These are phyloP conservation scores for Dinocampus coccinellae DNA, from an alignment of 2,888 invertebrate genomes.

Conservation along the genomic window DNA sequence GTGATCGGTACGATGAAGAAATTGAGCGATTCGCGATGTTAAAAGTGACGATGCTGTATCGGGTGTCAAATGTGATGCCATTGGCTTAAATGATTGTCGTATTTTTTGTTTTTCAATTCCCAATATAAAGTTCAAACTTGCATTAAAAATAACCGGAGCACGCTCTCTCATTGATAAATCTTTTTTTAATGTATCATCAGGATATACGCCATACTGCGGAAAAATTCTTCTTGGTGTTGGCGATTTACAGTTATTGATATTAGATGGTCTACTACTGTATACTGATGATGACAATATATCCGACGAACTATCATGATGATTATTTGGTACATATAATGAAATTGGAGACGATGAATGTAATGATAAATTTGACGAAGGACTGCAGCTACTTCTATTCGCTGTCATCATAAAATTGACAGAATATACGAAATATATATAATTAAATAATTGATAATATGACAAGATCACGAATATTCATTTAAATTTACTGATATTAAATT, in stretches of 20 bases:
- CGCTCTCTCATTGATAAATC: slow-evolving; percentile 78
- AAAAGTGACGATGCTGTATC: slow-evolving; percentile 84
- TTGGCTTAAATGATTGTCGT: slow-evolving; percentile 77
- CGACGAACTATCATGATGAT: slow-evolving; percentile 21
- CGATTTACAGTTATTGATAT: slow-evolving; percentile 51
- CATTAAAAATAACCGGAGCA: slow-evolving; percentile 85
- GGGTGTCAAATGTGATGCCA: slow-evolving; percentile 83
- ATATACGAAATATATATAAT: no score
- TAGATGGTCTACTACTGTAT: not conserved
- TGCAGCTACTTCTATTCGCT: slow-evolving; percentile 42
- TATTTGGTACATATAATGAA: slow-evolving; percentile 7
- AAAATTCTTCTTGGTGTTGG: slow-evolving; percentile 77
- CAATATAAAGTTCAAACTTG: slow-evolving; percentile 83
- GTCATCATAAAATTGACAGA: not conserved
- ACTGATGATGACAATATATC: not conserved
- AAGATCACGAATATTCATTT: slow-evolving; percentile 45
- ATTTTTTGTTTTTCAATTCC: slow-evolving; percentile 81
- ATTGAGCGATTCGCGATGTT: slow-evolving; percentile 82
- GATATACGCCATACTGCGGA: slow-evolving; percentile 73
- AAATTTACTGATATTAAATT: slow-evolving; percentile 32
- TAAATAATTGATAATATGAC: slow-evolving; percentile 38
- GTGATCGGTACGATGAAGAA: slow-evolving; percentile 86
- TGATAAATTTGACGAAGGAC: slow-evolving; percentile 50
- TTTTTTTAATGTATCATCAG: slow-evolving; percentile 71
- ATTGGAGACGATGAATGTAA: slow-evolving; percentile 41